phyloP scores from a whole-genome alignment of 2,797 vertebrate species.

The Macropus fuliginosus region DNA sequence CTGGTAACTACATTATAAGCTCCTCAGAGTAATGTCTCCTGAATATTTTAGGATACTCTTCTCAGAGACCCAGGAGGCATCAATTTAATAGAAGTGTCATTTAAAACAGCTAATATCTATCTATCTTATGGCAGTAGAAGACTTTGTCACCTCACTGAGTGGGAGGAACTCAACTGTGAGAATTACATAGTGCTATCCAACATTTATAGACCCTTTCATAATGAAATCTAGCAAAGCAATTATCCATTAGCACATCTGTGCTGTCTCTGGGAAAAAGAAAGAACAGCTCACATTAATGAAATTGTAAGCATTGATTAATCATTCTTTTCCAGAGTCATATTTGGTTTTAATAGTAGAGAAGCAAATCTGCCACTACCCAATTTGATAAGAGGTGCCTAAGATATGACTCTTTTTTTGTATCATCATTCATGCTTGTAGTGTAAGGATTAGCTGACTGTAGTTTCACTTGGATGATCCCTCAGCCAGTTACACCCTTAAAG shows the following conservation, averaged over 20 bases:
- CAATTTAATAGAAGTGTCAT: slow-evolving; percentile 12
- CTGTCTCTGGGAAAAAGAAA: slow-evolving; percentile 62
- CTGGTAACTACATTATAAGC: slow-evolving; percentile 10
- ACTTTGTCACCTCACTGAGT: slow-evolving; percentile 19
- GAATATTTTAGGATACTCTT: slow-evolving; percentile 41
- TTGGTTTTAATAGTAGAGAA: slow-evolving; percentile 60
- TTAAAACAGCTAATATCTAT: slow-evolving; percentile 11
- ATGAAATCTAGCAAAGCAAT: slow-evolving; percentile 70
- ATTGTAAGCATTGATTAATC: slow-evolving; percentile 65
- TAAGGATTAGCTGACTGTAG: slow-evolving; percentile 43
- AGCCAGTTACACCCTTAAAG: slow-evolving; percentile 39
- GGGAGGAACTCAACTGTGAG: slow-evolving; percentile 53
- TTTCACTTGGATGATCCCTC: slow-evolving; percentile 27
- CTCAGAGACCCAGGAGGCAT: slow-evolving; percentile 4
- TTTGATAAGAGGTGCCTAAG: slow-evolving; percentile 37
- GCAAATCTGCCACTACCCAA: slow-evolving; percentile 6
- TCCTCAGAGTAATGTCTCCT: not conserved
- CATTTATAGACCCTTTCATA: slow-evolving; percentile 58
- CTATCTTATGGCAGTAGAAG: slow-evolving; percentile 35
- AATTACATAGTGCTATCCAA: slow-evolving; percentile 12
- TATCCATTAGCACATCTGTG: slow-evolving; percentile 70
- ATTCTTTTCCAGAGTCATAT: slow-evolving; percentile 59
- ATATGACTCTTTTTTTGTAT: slow-evolving; percentile 54
- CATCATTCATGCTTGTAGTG: slow-evolving; percentile 58
- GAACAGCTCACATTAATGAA: slow-evolving; percentile 59